Evolutionary conservation across 1,140 invertebrate species (phyloP).

Genomic region (Drosophila bifasciata): DNA sequence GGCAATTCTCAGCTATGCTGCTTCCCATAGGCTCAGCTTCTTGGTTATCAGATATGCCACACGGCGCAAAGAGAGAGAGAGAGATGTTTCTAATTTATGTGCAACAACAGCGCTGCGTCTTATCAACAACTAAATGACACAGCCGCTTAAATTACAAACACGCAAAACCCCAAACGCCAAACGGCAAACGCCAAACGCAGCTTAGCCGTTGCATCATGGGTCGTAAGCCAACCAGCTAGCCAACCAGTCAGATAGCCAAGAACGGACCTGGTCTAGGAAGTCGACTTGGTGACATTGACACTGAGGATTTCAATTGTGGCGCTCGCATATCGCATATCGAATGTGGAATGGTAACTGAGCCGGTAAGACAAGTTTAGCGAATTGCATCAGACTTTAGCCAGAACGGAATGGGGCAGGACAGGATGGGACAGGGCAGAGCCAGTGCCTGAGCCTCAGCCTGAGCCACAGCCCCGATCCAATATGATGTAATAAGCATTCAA

Average conservation of each 20-base stretch:
- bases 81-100: constrained; percentile 74
- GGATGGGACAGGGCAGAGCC: neutral
- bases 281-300: constrained; percentile 72
- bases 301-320: constrained; percentile 79
- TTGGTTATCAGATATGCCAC: constrained; percentile 76
- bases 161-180: constrained; percentile 46
- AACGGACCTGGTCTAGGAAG: constrained; percentile 42
- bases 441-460: constrained; percentile 1
- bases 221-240: neutral
- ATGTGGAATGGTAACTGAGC: constrained; percentile 63
- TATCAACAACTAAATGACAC: constrained; percentile 79
- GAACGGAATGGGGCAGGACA: constrained; percentile 15
- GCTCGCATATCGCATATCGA: constrained; percentile 72
- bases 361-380: constrained; percentile 79
- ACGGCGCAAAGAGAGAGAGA: constrained; percentile 18
- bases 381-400: constrained; percentile 69
- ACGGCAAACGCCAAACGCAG: constrained; percentile 48
- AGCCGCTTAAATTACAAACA: constrained; percentile 76
- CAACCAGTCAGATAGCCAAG: neutral
- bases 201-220: constrained; percentile 20
- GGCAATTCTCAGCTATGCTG: constrained; percentile 14
- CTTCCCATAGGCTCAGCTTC: constrained; percentile 25
- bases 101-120: constrained; percentile 60
- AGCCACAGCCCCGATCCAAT: constrained; percentile 48
- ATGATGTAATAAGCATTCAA: constrained; percentile 72